These are phyloP conservation scores for Harpagoxenus sublaevis DNA, from an alignment of 2,888 invertebrate genomes.

Conservation along the genomic window DNA sequence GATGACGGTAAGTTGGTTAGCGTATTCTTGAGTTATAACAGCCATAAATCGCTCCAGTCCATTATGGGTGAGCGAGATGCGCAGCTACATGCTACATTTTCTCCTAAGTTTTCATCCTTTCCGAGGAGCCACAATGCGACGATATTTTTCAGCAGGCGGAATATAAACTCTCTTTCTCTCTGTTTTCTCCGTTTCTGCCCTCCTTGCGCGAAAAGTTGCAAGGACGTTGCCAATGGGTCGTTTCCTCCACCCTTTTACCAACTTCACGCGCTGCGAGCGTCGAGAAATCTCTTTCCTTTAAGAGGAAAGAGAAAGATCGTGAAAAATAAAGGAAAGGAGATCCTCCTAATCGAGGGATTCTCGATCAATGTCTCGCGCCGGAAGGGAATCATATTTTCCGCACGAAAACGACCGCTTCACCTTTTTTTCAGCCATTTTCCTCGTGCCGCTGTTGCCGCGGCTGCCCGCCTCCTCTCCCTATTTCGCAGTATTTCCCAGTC, in stretches of 20 bases:
- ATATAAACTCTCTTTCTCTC: conserved; percentile 62
- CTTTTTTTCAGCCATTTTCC: conserved; percentile 34
- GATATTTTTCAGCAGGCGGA: conserved; percentile 68
- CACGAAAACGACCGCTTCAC: conserved; percentile 67
- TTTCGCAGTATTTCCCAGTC: conserved; percentile 61
- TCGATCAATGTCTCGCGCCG: conserved; percentile 80
- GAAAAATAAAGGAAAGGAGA: conserved; percentile 46
- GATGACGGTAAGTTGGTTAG: conserved; percentile 53
- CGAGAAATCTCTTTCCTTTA: conserved; percentile 62
- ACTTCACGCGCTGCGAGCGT: conserved; percentile 45
- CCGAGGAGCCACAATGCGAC: conserved; percentile 61
- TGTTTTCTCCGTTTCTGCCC: conserved; percentile 24
- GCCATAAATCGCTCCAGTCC: conserved; percentile 61
- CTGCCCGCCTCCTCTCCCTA: conserved; percentile 40
- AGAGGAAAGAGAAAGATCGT: conserved; percentile 43
- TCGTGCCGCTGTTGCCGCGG: background rate
- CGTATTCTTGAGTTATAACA: conserved; percentile 68
- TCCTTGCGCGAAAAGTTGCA: conserved; percentile 45
- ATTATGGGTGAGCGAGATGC: conserved; percentile 41
- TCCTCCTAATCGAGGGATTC: conserved; percentile 77
- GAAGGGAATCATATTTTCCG: conserved; percentile 80
- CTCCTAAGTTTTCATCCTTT: conserved; percentile 59
- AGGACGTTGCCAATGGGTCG: conserved; percentile 69
- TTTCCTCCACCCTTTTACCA: conserved; percentile 55
- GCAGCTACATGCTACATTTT: conserved; percentile 59